Evolutionary conservation across 2,113 vertebrate genomes (phyloP).

Genomic region (Pipa parva): DNA sequence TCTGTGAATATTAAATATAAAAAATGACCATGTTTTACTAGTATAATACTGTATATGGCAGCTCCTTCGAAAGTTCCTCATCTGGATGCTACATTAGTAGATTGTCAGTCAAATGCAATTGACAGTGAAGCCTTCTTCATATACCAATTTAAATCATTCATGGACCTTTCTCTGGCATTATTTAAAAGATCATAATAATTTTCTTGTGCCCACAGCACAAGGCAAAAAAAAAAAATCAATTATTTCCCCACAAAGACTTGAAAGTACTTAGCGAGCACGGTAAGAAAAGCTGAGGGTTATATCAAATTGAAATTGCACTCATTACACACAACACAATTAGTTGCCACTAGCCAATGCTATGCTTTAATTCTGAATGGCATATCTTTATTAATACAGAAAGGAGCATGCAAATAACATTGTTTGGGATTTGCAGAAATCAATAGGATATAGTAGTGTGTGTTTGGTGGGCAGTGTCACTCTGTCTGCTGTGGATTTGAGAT

Average conservation of each 20-base stretch:
- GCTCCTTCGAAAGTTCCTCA: constrained; percentile 88
- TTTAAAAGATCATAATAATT: constrained; percentile 99
- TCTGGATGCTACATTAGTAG: constrained; percentile 87
- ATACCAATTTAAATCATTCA: constrained; percentile 99
- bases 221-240: constrained; percentile 99
- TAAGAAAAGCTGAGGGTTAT: constrained; percentile 99
- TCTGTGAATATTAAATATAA: constrained; percentile 50
- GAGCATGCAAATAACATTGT: constrained; percentile 99
- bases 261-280: constrained; percentile 99
- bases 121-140: constrained; percentile 89
- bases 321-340: constrained; percentile 99
- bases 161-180: constrained; percentile 98
- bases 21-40: constrained; percentile 67
- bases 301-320: constrained; percentile 99
- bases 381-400: constrained; percentile 99
- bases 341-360: constrained; percentile 98
- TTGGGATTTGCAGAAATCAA: constrained; percentile 99
- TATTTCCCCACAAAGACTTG: constrained; percentile 99
- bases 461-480: constrained; percentile 98
- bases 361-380: constrained; percentile 99
- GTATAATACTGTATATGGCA: too few relatives aligned
- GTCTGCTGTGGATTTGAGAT: constrained; percentile 98
- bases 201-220: constrained; percentile 99
- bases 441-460: constrained; percentile 98
- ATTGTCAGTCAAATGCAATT: constrained; percentile 94